Conservation (phyloP, 2,888 invertebrate genomes). For the Amblyteles armatorius region DNA sequence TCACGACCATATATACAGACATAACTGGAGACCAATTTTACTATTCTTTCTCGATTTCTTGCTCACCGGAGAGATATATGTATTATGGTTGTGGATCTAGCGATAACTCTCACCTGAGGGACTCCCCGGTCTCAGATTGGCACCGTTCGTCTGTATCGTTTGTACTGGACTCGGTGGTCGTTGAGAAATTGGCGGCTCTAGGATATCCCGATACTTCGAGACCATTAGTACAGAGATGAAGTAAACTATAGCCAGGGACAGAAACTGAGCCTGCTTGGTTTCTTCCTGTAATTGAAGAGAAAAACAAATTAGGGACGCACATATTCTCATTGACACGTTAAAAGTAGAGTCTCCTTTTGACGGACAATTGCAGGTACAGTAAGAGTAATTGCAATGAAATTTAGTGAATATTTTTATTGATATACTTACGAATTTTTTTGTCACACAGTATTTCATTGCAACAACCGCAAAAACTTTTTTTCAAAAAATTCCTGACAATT, state of each 20-base stretch:
- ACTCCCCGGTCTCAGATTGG: constrained; percentile 86
- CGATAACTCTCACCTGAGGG: constrained; percentile 86
- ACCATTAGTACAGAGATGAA: constrained; percentile 99
- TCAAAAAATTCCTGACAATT: too few relatives aligned
- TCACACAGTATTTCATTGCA: too few relatives aligned
- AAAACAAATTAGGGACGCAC: background rate
- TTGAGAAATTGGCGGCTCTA: constrained; percentile 95
- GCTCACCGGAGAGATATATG: constrained; percentile 29
- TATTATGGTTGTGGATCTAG: constrained; percentile 13
- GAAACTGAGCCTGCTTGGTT: constrained; percentile 99
- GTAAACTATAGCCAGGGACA: constrained; percentile 99
- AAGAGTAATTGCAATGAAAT: too few relatives aligned
- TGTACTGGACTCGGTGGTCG: constrained; percentile 88
- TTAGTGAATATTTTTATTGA: too few relatives aligned
- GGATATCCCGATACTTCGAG: constrained; percentile 99
- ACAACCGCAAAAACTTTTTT: too few relatives aligned
- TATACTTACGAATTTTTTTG: too few relatives aligned
- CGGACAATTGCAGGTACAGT: too few relatives aligned
- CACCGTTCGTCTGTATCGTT: constrained; percentile 86
- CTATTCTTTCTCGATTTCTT: constrained; percentile 61
- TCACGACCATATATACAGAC: constrained; percentile 29
- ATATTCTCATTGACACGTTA: background rate
- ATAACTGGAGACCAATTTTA: constrained; percentile 28
- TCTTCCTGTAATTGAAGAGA: constrained; percentile 92
- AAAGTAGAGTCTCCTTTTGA: too few relatives aligned